phyloP scores from a whole-genome alignment of 2,113 vertebrate species.

The Shinisaurus crocodilurus region DNA sequence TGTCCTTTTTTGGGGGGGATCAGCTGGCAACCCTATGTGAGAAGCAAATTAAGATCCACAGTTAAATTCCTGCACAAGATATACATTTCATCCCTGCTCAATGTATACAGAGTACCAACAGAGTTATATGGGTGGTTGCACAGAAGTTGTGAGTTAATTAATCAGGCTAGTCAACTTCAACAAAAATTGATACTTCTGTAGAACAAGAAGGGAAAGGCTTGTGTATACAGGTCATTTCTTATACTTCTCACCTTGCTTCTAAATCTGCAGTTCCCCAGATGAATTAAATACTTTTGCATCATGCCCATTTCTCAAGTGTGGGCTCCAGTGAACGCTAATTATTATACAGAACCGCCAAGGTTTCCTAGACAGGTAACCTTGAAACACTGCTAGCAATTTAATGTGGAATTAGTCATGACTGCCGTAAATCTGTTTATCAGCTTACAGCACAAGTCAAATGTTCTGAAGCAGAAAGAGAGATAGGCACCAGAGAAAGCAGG shows the following conservation, averaged over 20 bases:
- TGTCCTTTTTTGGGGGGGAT: not conserved
- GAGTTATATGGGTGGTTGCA: too few relatives aligned
- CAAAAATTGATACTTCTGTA: not conserved
- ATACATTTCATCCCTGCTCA: too few relatives aligned
- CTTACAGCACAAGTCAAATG: not conserved
- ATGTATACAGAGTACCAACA: too few relatives aligned
- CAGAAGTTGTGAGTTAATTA: too few relatives aligned
- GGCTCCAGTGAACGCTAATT: not conserved
- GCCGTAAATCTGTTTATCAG: conserved; percentile 7
- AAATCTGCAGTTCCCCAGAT: not conserved
- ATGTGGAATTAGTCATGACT: not conserved
- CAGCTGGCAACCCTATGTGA: not conserved
- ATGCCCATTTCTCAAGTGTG: not conserved
- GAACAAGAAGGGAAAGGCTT: too few relatives aligned
- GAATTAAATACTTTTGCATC: not conserved
- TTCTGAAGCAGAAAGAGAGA: too few relatives aligned
- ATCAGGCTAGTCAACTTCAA: not conserved
- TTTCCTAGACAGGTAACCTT: conserved; percentile 11
- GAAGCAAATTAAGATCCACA: not conserved
- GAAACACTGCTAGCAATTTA: conserved; percentile 18
- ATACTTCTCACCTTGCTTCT: not conserved
- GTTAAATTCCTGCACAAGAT: not conserved
- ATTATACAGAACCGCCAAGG: not conserved
- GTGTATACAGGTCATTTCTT: not conserved
- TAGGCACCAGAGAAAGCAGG: not conserved